These are phyloP conservation scores for Branchellion lobata DNA, from an alignment of 2,888 invertebrate species.

Conservation along the genomic window DNA sequence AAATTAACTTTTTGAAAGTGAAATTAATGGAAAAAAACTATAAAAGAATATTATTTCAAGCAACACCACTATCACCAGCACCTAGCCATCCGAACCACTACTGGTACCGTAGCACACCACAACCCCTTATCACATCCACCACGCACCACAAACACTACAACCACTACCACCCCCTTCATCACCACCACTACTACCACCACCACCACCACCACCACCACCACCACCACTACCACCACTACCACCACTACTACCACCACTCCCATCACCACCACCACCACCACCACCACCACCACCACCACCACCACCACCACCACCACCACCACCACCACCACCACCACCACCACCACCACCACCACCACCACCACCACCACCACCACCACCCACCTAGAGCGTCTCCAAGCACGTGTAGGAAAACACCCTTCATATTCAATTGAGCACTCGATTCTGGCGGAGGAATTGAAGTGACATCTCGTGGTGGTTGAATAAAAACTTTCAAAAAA, in stretches of 20 bases:
- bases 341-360: not conserved
- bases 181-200: not conserved
- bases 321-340: conserved; percentile 17
- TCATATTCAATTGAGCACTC: conserved; percentile 90
- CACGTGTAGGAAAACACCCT: conserved; percentile 96
- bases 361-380: not conserved
- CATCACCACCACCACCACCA: conserved; percentile 7
- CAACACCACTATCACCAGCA: too few relatives aligned
- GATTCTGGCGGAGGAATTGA: too few relatives aligned
- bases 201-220: conserved; percentile 5
- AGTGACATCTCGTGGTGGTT: too few relatives aligned
- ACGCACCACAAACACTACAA: not conserved
- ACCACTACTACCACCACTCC: not conserved
- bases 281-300: not conserved
- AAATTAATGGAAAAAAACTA: too few relatives aligned
- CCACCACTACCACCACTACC: not conserved
- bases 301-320: conserved; percentile 21
- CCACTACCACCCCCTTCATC: not conserved
- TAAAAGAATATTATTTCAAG: too few relatives aligned
- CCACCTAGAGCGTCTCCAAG: conserved; percentile 90
- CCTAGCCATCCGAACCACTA: not conserved
- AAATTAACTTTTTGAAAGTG: too few relatives aligned
- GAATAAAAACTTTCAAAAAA: too few relatives aligned
- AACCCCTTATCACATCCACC: not conserved
- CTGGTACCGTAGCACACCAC: not conserved